These are phyloP conservation scores for Drosophila paranaensis DNA, from an alignment of 2,888 invertebrate species.

Conservation along the genomic window DNA sequence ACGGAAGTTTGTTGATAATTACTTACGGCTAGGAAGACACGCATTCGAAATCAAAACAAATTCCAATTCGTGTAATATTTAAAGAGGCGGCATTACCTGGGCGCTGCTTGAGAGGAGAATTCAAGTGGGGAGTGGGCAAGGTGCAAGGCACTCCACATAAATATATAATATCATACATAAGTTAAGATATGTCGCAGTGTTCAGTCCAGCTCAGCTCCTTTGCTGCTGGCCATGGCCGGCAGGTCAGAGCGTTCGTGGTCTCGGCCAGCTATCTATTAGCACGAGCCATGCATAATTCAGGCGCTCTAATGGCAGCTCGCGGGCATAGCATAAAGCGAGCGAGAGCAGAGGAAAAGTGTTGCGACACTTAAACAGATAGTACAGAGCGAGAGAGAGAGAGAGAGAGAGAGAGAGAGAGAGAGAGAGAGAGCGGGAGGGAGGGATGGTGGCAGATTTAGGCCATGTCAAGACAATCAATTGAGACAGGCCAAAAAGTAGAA, in stretches of 20 bases:
- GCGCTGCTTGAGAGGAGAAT: not conserved
- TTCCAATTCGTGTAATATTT: not conserved
- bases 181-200: slow-evolving; percentile 6
- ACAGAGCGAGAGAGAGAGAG: not conserved
- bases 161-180: not conserved
- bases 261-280: slow-evolving; percentile 47
- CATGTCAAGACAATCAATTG: slow-evolving; percentile 40
- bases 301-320: slow-evolving; percentile 43
- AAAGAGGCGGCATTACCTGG: not conserved
- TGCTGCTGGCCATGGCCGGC: not conserved
- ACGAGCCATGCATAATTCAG: slow-evolving; percentile 49
- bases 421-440: not conserved
- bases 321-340: not conserved
- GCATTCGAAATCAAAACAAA: not conserved
- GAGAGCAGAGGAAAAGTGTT: not conserved
- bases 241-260: slow-evolving; percentile 6
- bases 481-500: slow-evolving; percentile 21
- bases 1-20: not conserved
- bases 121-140: not conserved
- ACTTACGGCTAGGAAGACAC: not conserved
- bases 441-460: slow-evolving; percentile 17
- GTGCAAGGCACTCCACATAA: not conserved
- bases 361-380: slow-evolving; percentile 17
- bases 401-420: not conserved
- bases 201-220: not conserved